Percentiles rank a stretch among this genome's conserved stretches.
phyloP scores from a whole-genome alignment of 2,113 vertebrate species.

The Herpetotheres cachinnans region DNA sequence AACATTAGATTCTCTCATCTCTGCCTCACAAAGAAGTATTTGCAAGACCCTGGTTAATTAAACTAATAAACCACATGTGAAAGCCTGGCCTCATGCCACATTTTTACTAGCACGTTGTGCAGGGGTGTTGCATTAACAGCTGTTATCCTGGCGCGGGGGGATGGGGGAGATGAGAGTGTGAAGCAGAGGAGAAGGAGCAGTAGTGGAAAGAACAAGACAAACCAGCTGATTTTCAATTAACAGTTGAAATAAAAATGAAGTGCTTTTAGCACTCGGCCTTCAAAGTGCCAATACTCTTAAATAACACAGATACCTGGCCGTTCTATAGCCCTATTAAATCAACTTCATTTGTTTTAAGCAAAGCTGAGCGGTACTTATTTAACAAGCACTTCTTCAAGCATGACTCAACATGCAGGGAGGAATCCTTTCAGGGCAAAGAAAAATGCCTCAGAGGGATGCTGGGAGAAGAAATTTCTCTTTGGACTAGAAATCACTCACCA shows the following conservation, averaged over 20 bases:
- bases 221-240: slow-evolving; percentile 53
- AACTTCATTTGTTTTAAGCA: slow-evolving; percentile 40
- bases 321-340: slow-evolving; percentile 45
- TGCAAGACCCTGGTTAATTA: slow-evolving; percentile 55
- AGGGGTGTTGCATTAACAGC: neutral
- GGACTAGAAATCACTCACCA: neutral
- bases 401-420: neutral
- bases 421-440: neutral
- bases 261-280: slow-evolving; percentile 9
- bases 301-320: slow-evolving; percentile 30
- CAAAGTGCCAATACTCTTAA: slow-evolving; percentile 46
- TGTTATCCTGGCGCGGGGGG: neutral
- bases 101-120: neutral
- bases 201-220: neutral
- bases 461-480: neutral
- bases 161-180: neutral
- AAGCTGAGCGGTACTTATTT: neutral
- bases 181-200: neutral
- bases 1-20: slow-evolving; percentile 12
- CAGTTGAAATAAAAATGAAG: slow-evolving; percentile 45
- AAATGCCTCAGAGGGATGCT: neutral
- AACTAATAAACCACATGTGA: slow-evolving; percentile 69
- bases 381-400: neutral
- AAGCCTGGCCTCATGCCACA: slow-evolving; percentile 11
- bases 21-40: slow-evolving; percentile 14